A percentile compares a stretch with the other conserved stretches of the same genome.
These are phyloP conservation scores for Andrena cerasifolii DNA, from an alignment of 1,140 invertebrate species.

Conservation along the genomic window DNA sequence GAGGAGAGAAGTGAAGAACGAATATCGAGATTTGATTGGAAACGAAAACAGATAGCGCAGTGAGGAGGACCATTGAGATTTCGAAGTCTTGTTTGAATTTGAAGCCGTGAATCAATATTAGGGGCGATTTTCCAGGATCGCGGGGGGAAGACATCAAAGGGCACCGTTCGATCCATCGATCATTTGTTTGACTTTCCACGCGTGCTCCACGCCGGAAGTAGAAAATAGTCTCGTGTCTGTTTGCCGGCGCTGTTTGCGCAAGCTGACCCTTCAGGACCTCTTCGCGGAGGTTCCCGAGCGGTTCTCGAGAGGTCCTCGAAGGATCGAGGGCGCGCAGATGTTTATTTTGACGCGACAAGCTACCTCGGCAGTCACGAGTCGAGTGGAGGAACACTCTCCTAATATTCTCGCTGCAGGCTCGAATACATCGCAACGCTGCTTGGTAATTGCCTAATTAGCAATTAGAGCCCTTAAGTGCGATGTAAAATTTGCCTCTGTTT, in stretches of 20 bases:
- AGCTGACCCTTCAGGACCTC: conserved; percentile 72
- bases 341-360: conserved; percentile 73
- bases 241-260: conserved; percentile 70
- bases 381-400: conserved; percentile 51
- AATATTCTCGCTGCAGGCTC: neutral
- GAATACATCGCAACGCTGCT: neutral
- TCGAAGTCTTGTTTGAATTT: conserved; percentile 17
- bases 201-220: conserved; percentile 70
- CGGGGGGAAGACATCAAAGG: neutral
- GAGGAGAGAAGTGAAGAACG: too few relatives aligned
- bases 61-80: neutral
- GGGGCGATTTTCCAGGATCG: conserved; percentile 9
- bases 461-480: too few relatives aligned
- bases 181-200: conserved; percentile 46
- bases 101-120: conserved; percentile 28
- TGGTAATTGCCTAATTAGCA: neutral
- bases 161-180: conserved; percentile 47
- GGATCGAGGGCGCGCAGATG: conserved; percentile 72
- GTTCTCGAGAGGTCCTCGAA: conserved; percentile 64
- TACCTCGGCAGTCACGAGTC: conserved; percentile 51
- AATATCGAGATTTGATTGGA: too few relatives aligned
- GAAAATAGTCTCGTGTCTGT: conserved; percentile 51
- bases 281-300: conserved; percentile 60
- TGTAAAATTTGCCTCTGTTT: too few relatives aligned
- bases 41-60: too few relatives aligned